Conservation (phyloP, 1,140 invertebrate genomes). For the Onthophagus taurus region DNA sequence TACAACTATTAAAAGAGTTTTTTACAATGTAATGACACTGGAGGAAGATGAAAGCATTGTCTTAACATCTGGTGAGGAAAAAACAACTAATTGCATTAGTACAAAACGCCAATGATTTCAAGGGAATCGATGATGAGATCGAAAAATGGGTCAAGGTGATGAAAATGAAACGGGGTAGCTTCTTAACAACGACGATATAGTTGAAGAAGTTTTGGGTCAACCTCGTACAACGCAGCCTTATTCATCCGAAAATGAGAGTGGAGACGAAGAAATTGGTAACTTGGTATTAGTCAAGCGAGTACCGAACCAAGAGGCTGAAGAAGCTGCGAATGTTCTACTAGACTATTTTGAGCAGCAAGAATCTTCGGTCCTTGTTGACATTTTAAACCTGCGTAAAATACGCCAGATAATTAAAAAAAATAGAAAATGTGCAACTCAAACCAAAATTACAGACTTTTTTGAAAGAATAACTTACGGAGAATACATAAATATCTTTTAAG, state of each 20-base stretch:
- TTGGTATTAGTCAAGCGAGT: slow-evolving; percentile 2
- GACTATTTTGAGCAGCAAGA: too few relatives aligned
- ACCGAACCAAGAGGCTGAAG: slow-evolving; percentile 1
- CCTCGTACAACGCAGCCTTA: neutral
- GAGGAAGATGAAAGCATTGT: slow-evolving; percentile 2
- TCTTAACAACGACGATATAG: slow-evolving; percentile 3
- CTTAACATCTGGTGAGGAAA: neutral
- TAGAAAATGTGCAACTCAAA: neutral
- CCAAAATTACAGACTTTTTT: slow-evolving; percentile 1
- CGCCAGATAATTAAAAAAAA: slow-evolving; percentile 5
- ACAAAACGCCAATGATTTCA: slow-evolving; percentile 1
- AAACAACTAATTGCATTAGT: slow-evolving; percentile 8
- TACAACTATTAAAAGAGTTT: slow-evolving; percentile 15
- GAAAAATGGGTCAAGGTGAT: neutral
- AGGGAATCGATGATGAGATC: slow-evolving; percentile 3
- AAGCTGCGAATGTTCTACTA: too few relatives aligned
- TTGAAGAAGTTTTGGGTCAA: slow-evolving; percentile 5
- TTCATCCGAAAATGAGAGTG: slow-evolving; percentile 8
- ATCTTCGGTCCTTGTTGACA: slow-evolving; percentile 5
- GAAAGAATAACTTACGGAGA: neutral
- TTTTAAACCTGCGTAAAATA: slow-evolving; percentile 7
- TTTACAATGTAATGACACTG: slow-evolving; percentile 21
- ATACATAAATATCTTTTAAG: too few relatives aligned
- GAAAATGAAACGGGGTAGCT: slow-evolving; percentile 3
- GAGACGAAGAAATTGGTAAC: slow-evolving; percentile 4